These are phyloP conservation scores for Drosophila greeni DNA, from an alignment of 2,888 invertebrate genomes.

Conservation along the genomic window DNA sequence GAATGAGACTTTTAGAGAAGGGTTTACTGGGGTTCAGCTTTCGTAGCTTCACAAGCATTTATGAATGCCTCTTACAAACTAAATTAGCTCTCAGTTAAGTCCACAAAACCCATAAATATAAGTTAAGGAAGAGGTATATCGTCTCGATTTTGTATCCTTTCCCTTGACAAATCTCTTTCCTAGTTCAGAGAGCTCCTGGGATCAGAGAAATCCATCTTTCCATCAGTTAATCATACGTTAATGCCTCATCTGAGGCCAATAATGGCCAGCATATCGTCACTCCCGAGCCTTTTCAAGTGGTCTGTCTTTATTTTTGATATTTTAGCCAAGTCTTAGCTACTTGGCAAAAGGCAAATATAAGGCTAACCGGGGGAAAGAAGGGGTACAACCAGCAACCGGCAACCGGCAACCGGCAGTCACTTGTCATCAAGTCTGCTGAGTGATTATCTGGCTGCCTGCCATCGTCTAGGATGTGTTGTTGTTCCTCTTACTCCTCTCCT, in stretches of 20 bases:
- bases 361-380: not conserved
- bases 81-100: not conserved
- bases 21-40: not conserved
- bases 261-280: not conserved
- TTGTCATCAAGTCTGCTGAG: constrained; percentile 62
- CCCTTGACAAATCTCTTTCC: too few relatives aligned
- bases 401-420: constrained; percentile 40
- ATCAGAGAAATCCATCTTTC: not conserved
- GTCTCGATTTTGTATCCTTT: too few relatives aligned
- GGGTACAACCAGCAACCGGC: constrained; percentile 1
- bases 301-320: constrained; percentile 14
- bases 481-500: not conserved
- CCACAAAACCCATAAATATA: too few relatives aligned
- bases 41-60: not conserved
- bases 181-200: not conserved
- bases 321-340: constrained; percentile 23
- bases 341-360: constrained; percentile 27
- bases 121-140: too few relatives aligned
- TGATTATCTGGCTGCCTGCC: constrained; percentile 60
- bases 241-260: not conserved
- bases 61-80: not conserved
- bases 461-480: constrained; percentile 32
- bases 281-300: not conserved
- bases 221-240: not conserved
- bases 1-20: too few relatives aligned